Evolutionary conservation across 2,888 invertebrate species (phyloP), one percentile per base, ranked within the genome.

Genomic region (Acleris laterana): DNA sequence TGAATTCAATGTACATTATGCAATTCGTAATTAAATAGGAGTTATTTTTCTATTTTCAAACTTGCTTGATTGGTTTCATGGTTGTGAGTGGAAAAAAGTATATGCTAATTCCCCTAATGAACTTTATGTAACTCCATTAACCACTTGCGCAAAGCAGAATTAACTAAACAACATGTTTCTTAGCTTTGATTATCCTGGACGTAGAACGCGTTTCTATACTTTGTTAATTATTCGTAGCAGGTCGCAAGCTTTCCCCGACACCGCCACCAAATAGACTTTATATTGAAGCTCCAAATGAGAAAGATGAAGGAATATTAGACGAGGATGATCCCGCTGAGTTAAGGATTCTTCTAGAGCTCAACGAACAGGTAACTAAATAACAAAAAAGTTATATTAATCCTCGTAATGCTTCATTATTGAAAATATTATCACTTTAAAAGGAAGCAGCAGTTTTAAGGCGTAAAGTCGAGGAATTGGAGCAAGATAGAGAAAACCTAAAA

Each of bases 291-390:
- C 84, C 93, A 53, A 94, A 95, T 71, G 96, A 96, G 77, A 96
- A 96, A 79, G 95, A 96, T 79, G 96, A 96, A 80, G 95, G 95
- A 61, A 95, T 95, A 70, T 95, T 96, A 9, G 96, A 96, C 77
- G 95, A 96, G 78, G 97, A 97, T 75, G 97, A 97, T 87, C 95
- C 96, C 16, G 95, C 96, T 20, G 98, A 98, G 84, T 88, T 98
- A 67, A 95, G 97, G 77, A 93, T 98, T 49, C 95, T 98, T 72
- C 90, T 98, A 60, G 98, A 98, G 86, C 93, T 98, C 56, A 96
- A 97, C 81, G 98, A 98, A 87, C 97, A 97, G 93, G 95, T 94
- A 84, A 11, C 28, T 52, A 4, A 62, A 17, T 38, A 50, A 22
- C 25, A 57, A 55, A n/a, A n/a, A 9, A 17, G 7, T 13, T 42